Conservation (phyloP, 2,888 invertebrate genomes). For the Tipula lateralis region DNA sequence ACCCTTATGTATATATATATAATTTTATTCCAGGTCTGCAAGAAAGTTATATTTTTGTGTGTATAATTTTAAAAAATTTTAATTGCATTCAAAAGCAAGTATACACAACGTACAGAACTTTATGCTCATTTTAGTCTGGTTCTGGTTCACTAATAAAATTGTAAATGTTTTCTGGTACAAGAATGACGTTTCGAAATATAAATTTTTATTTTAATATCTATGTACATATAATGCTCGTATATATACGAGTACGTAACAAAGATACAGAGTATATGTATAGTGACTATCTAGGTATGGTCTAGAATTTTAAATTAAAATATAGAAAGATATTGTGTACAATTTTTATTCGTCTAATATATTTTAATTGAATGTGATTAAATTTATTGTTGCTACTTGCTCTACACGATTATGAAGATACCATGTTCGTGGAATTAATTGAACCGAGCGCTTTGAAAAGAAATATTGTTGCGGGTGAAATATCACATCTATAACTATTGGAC, state of each 20-base stretch:
- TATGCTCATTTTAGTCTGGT: constrained; percentile 11
- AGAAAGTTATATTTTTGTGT: background rate
- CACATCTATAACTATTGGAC: too few species aligned
- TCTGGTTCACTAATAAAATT: constrained; percentile 19
- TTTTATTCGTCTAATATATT: background rate
- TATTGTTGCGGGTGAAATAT: too few species aligned
- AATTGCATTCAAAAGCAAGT: background rate
- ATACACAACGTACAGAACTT: background rate
- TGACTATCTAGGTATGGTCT: background rate
- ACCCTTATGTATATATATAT: background rate
- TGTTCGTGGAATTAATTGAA: background rate
- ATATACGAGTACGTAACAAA: background rate
- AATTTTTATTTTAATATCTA: background rate
- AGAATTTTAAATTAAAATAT: constrained; percentile 4
- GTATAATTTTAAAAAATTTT: constrained; percentile 15
- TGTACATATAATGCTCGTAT: background rate
- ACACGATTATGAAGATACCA: background rate
- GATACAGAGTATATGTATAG: too few species aligned
- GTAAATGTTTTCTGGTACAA: background rate
- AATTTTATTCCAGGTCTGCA: constrained; percentile 1
- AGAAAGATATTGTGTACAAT: background rate
- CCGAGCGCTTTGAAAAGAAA: background rate
- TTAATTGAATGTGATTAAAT: background rate
- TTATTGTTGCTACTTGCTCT: background rate
- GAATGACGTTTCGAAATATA: constrained; percentile 19